phyloP scores from a whole-genome alignment of 2,113 vertebrate species.

The Macquaria ambigua region DNA sequence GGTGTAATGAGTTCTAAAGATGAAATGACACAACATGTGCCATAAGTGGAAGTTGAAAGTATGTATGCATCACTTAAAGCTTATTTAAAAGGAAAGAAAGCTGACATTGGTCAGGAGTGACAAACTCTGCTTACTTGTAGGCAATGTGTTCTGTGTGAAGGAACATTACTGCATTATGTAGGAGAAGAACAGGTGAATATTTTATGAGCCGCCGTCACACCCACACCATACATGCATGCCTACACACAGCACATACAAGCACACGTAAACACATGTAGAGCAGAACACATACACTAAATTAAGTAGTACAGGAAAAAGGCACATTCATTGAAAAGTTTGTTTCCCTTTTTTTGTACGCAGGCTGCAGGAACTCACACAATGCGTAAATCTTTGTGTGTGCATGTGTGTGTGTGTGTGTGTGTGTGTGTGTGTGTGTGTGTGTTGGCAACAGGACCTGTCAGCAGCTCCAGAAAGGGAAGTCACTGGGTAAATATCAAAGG shows the following conservation, averaged over 20 bases:
- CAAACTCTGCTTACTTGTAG: slow-evolving; percentile 33
- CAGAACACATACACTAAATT: slow-evolving; percentile 28
- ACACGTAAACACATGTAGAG: slow-evolving; percentile 8
- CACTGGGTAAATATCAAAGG: slow-evolving; percentile 66
- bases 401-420: slow-evolving; percentile 23
- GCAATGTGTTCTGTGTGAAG: slow-evolving; percentile 41
- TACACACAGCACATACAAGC: neutral
- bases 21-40: neutral
- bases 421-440: slow-evolving; percentile 42
- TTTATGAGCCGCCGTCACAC: slow-evolving; percentile 65
- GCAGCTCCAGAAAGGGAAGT: slow-evolving; percentile 50
- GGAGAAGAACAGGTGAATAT: slow-evolving; percentile 77
- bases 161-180: slow-evolving; percentile 78
- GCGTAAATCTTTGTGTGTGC: neutral
- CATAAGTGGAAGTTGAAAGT: slow-evolving; percentile 8
- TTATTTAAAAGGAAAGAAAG: neutral
- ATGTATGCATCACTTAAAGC: slow-evolving; percentile 7
- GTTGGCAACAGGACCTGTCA: slow-evolving; percentile 41
- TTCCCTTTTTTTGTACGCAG: slow-evolving; percentile 2
- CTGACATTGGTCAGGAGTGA: slow-evolving; percentile 12
- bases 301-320: slow-evolving; percentile 41
- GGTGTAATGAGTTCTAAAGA: too few species aligned
- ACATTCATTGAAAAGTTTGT: slow-evolving; percentile 48
- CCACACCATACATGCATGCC: slow-evolving; percentile 16
- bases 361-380: slow-evolving; percentile 33